Base-by-base conservation (phyloP, 2,113 vertebrate genomes). In the Odocoileus hemionus region DNA sequence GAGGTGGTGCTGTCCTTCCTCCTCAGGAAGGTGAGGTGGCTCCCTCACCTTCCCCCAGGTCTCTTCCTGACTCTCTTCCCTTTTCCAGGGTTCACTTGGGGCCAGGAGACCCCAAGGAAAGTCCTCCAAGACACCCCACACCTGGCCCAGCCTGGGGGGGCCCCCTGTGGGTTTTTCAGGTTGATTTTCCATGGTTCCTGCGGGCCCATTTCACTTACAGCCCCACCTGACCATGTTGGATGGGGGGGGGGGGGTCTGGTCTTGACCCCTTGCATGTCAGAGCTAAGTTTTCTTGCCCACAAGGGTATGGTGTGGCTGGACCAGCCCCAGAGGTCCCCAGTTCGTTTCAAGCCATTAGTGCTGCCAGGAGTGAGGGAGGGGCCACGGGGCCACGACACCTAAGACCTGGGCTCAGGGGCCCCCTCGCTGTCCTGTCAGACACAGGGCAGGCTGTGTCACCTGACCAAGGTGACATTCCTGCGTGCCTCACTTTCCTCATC, bases 91-190 rank as follows among this genome's bases (percentile, higher is more conserved):
- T 57, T 55, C 5, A 5, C 26, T 15, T 21, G 47, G n/a, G 74
- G 8, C 25, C 36, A 17, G 39, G 25, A 87, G 9, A 36, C 2
- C 9, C 67, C 12, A 1, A 36, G 16, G 25, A 33, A 50, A 0
- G 15, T 1, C 6, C 16, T 33, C 12, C 3, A 15, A 8, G 16
- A 4, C 3, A 1, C 13, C 19, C 28, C 21, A 23, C 5, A 1
- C 33, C 39, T 23, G 23, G n/a, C 10, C 19, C 1, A 1, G 87
- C 15, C 43, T 17, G 7, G 7, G 11, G 15, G 14, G 4, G 15
- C 19, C 3, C 83, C 8, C 25, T 14, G 8, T 5, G 3, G 33
- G 9, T 3, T 21, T 30, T 52, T 33, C 33, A 10, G 21, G 9
- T 33, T 8, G 33, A 12, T 36, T 33, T 33, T 23, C 12, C 2